Base-by-base conservation (phyloP, 1,140 invertebrate species). In the Goniozus legneri region DNA sequence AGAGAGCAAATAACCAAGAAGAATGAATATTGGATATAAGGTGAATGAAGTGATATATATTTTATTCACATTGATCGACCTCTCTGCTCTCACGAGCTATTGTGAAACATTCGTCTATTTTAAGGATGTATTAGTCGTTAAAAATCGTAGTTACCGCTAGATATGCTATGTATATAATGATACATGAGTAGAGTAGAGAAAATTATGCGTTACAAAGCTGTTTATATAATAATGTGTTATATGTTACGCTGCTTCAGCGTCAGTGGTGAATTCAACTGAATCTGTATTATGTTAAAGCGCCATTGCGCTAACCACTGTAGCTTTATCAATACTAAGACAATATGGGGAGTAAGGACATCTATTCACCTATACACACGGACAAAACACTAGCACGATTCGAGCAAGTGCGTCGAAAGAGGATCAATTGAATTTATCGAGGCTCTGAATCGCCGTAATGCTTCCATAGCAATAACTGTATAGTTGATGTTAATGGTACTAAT, bases 381-480 rank as follows among this genome's bases (percentile, higher is more conserved):
- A 27, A 27, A 27, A n/a, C n/a, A n/a, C n/a, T n/a, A 6, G 24
- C 24, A 27, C 10, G 24, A 27, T 6, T 35, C 6, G 33, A 13
- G n/a, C 15, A 14, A 13, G n/a, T 13, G n/a, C 13, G 36, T 13
- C 8, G 15, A 6, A 39, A 50, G 46, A 62, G 58, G 52, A 66
- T 69, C 61, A 52, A 60, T 71, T 64, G 65, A 61, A 72, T 69
- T 72, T 54, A 62, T 65, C 54, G 56, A 42, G 56, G 52, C 51
- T 51, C 62, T 64, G 64, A 71, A 67, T 62, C 58, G 61, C 57
- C 58, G 60, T 71, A 70, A 62, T 64, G 67, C 69, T 73, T 73
- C 67, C 64, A 73, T 71, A 73, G 69, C 65, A 72, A 73, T 73
- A 72, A 69, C 53, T 71, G 66, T 73, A 71, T 71, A 72, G 67